phyloP scores from a whole-genome alignment of 2,113 vertebrate species.

The Ameiurus melas region DNA sequence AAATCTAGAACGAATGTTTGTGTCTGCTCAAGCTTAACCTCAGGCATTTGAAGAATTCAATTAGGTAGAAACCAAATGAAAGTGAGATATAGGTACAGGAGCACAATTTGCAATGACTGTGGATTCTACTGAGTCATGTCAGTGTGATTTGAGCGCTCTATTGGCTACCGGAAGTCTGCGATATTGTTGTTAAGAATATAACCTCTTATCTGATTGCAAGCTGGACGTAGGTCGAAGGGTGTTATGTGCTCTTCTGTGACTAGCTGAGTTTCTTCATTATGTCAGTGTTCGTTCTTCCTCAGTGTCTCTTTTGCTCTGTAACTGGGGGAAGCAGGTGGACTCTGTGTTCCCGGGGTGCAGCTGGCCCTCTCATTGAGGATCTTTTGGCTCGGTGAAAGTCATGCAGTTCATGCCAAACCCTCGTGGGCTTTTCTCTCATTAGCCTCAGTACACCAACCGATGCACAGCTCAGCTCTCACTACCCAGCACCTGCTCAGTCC shows the following conservation, averaged over 20 bases:
- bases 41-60: not conserved
- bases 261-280: not conserved
- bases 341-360: conserved; percentile 36
- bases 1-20: not conserved
- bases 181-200: not conserved
- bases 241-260: not conserved
- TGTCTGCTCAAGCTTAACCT: not conserved
- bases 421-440: not conserved
- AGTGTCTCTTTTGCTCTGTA: not conserved
- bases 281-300: conserved; percentile 9
- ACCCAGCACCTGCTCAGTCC: conserved; percentile 11
- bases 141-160: not conserved
- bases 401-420: conserved; percentile 26
- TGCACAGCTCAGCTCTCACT: not conserved
- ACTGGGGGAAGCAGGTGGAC: conserved; percentile 43
- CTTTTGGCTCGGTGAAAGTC: conserved; percentile 21
- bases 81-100: not conserved
- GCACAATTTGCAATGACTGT: not conserved
- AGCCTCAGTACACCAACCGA: not conserved
- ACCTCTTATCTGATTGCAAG: not conserved
- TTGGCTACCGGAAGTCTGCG: not conserved
- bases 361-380: conserved; percentile 36
- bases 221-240: not conserved
- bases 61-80: not conserved
- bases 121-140: not conserved